Percentiles rank a stretch among this genome's conserved stretches.
phyloP scores from a whole-genome alignment of 2,888 invertebrate genomes.

The Suillia variegata region DNA sequence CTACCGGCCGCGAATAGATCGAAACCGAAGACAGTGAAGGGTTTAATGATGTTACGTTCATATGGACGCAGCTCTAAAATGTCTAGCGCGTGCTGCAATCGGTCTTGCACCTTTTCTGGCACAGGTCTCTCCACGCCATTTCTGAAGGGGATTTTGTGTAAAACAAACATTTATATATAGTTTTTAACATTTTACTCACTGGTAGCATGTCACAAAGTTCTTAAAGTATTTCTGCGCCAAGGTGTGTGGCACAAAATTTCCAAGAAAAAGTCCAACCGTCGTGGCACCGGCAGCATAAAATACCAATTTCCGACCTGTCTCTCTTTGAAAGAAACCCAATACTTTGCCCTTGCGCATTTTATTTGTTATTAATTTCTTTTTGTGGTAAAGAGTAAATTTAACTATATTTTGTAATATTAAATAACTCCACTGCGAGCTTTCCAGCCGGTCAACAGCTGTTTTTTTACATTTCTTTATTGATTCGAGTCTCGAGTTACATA shows the following conservation, averaged over 20 bases:
- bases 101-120: slow-evolving; percentile 62
- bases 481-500: too few relatives aligned
- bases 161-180: background rate
- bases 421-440: too few relatives aligned
- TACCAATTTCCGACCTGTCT: slow-evolving; percentile 64
- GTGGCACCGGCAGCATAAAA: slow-evolving; percentile 62
- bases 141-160: slow-evolving; percentile 59
- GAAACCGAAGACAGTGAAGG: slow-evolving; percentile 76
- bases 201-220: slow-evolving; percentile 69
- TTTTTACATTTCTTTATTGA: too few relatives aligned
- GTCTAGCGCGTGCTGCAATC: slow-evolving; percentile 67
- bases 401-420: too few relatives aligned
- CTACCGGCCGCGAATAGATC: slow-evolving; percentile 75
- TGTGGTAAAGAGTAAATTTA: too few relatives aligned
- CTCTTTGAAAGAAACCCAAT: slow-evolving; percentile 54
- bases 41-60: slow-evolving; percentile 64
- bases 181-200: slow-evolving; percentile 58
- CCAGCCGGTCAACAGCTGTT: too few relatives aligned
- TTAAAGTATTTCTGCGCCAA: slow-evolving; percentile 67
- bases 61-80: slow-evolving; percentile 65
- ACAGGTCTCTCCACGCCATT: slow-evolving; percentile 67
- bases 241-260: slow-evolving; percentile 68
- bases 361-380: background rate
- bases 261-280: slow-evolving; percentile 59
- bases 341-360: background rate